These are phyloP conservation scores for Euphonia xanthogaster DNA, from an alignment of 2,797 vertebrate species.

Conservation along the genomic window DNA sequence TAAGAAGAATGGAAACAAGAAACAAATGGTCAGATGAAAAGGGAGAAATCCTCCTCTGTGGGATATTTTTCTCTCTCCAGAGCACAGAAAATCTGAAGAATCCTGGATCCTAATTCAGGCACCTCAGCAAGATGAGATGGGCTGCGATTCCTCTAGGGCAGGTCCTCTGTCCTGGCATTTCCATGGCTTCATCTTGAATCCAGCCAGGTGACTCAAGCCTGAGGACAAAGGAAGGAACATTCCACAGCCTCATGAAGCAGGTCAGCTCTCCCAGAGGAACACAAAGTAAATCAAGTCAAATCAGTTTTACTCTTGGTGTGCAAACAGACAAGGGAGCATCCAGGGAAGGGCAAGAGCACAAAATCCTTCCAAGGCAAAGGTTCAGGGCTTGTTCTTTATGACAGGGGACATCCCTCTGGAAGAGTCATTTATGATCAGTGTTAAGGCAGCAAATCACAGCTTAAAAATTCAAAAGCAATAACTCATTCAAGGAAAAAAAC, in stretches of 20 bases:
- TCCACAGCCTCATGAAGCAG: neutral
- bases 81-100: neutral
- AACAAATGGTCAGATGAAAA: neutral
- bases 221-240: neutral
- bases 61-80: neutral
- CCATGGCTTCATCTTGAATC: neutral
- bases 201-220: neutral
- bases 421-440: neutral
- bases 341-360: neutral
- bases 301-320: neutral
- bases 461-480: conserved; percentile 5
- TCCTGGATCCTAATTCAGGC: neutral
- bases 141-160: neutral
- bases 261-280: neutral
- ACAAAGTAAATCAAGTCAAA: neutral
- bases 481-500: neutral
- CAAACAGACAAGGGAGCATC: neutral
- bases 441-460: conserved; percentile 30
- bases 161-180: neutral
- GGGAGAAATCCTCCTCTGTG: neutral
- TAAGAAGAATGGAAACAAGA: neutral
- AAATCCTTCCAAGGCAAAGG: neutral
- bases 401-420: neutral
- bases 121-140: neutral
- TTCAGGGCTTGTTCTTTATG: neutral